phyloP scores from a whole-genome alignment of 2,113 vertebrate genomes.

The Neogale vison region DNA sequence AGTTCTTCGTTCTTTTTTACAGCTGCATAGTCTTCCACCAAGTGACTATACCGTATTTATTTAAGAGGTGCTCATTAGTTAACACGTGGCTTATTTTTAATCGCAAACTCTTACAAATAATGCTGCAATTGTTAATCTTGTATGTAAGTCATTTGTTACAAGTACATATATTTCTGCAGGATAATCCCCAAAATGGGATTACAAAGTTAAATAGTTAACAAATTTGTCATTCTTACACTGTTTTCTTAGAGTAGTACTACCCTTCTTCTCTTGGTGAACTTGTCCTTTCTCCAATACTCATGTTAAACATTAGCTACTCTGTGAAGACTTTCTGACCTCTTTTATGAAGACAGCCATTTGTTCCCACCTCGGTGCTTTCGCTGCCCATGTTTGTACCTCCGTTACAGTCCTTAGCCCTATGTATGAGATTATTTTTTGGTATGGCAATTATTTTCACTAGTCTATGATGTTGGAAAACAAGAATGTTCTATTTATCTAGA shows the following conservation, averaged over 20 bases:
- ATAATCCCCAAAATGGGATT: neutral
- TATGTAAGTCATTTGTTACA: neutral
- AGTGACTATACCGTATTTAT: neutral
- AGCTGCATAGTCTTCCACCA: neutral
- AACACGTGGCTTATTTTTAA: neutral
- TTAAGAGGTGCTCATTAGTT: neutral
- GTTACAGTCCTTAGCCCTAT: neutral
- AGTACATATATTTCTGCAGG: neutral
- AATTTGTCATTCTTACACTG: neutral
- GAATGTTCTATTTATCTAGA: neutral
- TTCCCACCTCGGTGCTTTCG: neutral
- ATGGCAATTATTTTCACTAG: neutral
- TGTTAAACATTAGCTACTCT: neutral
- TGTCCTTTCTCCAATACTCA: neutral
- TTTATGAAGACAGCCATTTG: neutral
- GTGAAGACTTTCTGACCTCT: neutral
- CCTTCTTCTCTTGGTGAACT: neutral
- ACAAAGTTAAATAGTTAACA: neutral
- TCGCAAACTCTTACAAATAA: neutral
- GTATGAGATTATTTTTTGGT: neutral
- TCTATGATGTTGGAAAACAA: conserved; percentile 2
- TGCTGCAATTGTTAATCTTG: neutral
- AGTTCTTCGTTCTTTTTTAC: neutral
- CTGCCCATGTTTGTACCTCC: neutral
- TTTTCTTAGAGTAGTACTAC: neutral